A percentile compares a stretch with the other conserved stretches of the same genome.
These are phyloP conservation scores for Scomber colias DNA, from an alignment of 2,113 vertebrate species.

Conservation along the genomic window DNA sequence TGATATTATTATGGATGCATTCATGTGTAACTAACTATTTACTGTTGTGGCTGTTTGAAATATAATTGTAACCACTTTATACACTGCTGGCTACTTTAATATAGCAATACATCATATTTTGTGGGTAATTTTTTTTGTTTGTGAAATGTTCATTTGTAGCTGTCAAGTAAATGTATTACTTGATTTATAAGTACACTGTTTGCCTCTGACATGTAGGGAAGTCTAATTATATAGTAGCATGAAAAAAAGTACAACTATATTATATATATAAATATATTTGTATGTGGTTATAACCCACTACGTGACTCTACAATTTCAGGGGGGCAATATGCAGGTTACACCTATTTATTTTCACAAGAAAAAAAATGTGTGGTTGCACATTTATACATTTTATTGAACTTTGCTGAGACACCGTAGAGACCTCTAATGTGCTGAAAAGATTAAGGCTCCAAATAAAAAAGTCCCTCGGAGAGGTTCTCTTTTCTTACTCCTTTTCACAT, in stretches of 20 bases:
- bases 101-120: not conserved
- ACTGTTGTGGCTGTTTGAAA: not conserved
- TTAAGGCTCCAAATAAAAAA: slow-evolving; percentile 53
- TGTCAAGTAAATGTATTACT: not conserved
- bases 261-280: not conserved
- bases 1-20: not conserved
- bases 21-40: not conserved
- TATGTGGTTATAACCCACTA: not conserved
- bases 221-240: not conserved
- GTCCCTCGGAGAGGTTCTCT: slow-evolving; percentile 12
- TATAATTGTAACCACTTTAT: not conserved
- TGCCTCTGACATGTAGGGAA: not conserved
- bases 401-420: slow-evolving; percentile 32
- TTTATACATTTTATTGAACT: slow-evolving; percentile 49
- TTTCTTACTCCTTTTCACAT: slow-evolving; percentile 19
- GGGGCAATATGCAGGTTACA: slow-evolving; percentile 9
- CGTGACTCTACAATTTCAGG: not conserved
- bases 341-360: slow-evolving; percentile 31
- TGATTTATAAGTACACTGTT: no score
- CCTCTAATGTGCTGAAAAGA: slow-evolving; percentile 47
- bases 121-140: not conserved
- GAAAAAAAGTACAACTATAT: not conserved
- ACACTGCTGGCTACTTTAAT: not conserved
- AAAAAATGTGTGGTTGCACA: slow-evolving; percentile 27
- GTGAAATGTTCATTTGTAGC: not conserved